A percentile compares a stretch with the other conserved stretches of the same genome.
Conservation (phyloP, 2,888 invertebrate species). For the Podabrus alpinus region DNA sequence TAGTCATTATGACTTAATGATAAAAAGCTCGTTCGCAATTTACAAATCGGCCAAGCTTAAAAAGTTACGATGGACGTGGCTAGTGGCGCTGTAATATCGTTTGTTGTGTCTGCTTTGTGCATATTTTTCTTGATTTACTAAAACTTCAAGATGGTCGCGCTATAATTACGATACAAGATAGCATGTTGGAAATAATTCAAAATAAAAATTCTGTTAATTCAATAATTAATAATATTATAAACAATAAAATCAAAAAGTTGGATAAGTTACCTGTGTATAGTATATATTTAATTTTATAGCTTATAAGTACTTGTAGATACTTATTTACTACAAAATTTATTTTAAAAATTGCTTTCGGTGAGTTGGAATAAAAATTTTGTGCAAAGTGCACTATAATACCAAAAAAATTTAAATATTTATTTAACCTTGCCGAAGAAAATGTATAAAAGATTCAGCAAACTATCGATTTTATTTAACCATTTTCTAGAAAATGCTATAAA, state of each 20-base stretch:
- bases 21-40: background rate
- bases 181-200: background rate
- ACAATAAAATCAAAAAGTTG: background rate
- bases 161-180: background rate
- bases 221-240: background rate
- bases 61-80: background rate
- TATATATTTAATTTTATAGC: too few relatives aligned
- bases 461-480: background rate
- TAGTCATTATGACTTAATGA: background rate
- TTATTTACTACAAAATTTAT: background rate
- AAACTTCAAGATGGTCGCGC: background rate
- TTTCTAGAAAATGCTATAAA: background rate
- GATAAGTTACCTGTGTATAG: too few relatives aligned
- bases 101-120: background rate
- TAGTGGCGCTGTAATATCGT: background rate
- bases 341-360: background rate
- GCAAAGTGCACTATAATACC: background rate
- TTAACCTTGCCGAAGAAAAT: background rate
- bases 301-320: background rate
- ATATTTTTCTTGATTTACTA: background rate
- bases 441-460: background rate
- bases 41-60: background rate
- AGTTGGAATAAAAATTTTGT: background rate
- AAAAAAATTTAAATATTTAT: background rate
- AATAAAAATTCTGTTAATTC: background rate